These are phyloP conservation scores for Sabatieria punctata DNA, from an alignment of 2,888 invertebrate species.

Conservation along the genomic window DNA sequence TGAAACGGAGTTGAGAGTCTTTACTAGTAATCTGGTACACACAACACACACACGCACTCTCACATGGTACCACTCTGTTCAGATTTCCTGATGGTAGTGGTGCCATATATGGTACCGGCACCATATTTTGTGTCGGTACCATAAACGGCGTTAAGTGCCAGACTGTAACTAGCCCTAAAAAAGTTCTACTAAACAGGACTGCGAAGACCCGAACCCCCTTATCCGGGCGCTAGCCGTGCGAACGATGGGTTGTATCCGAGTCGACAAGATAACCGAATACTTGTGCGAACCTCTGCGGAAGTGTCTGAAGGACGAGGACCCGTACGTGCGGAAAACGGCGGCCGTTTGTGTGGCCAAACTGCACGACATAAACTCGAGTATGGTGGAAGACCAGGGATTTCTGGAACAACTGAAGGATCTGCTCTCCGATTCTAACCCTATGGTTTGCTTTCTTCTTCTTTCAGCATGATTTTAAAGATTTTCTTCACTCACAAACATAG, in stretches of 20 bases:
- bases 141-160: no score
- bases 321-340: slow-evolving; percentile 59
- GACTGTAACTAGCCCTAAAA: no score
- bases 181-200: slow-evolving; percentile 72
- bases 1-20: no score
- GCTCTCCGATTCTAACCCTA: slow-evolving; percentile 94
- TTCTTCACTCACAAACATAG: neutral
- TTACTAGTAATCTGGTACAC: no score
- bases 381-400: slow-evolving; percentile 74
- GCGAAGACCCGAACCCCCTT: slow-evolving; percentile 96
- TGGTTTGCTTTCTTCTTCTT: slow-evolving; percentile 47
- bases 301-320: slow-evolving; percentile 39
- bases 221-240: slow-evolving; percentile 93
- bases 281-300: slow-evolving; percentile 88
- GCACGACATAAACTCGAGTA: slow-evolving; percentile 70
- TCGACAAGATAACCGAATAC: slow-evolving; percentile 99
- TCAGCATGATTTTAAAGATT: no score
- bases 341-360: slow-evolving; percentile 98
- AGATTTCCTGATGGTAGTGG: no score
- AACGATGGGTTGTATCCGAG: slow-evolving; percentile 98
- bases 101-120: no score
- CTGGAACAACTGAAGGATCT: slow-evolving; percentile 88
- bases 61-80: no score
- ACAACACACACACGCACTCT: no score
- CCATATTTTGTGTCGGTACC: no score